A percentile compares a stretch with the other conserved stretches of the same genome.
phyloP scores from a whole-genome alignment of 2,888 invertebrate genomes.

The Ectobius pallidus region DNA sequence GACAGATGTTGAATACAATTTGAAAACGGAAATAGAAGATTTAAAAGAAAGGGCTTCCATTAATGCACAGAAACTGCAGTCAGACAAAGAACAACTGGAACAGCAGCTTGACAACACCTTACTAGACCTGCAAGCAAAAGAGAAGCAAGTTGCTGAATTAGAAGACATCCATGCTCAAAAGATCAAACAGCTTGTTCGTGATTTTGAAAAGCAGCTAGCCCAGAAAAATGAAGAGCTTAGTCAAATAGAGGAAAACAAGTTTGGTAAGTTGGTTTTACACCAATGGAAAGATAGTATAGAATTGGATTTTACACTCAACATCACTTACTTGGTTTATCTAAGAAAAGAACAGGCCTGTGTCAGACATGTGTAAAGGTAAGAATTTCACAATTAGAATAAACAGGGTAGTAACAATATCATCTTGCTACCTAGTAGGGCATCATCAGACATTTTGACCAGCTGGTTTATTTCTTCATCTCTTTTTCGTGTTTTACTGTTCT shows the following conservation, averaged over 20 bases:
- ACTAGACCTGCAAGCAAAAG: neutral
- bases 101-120: slow-evolving; percentile 17
- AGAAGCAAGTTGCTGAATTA: slow-evolving; percentile 30
- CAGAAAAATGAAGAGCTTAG: slow-evolving; percentile 40
- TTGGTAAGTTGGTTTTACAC: slow-evolving; percentile 21
- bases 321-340: too few species aligned
- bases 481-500: too few species aligned
- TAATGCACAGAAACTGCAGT: neutral
- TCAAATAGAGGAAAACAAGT: slow-evolving; percentile 26
- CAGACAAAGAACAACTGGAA: slow-evolving; percentile 32
- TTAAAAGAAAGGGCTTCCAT: neutral
- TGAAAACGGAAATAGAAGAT: neutral
- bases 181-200: slow-evolving; percentile 34
- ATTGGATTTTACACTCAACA: too few species aligned
- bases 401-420: too few species aligned
- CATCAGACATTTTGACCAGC: too few species aligned
- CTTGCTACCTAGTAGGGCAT: too few species aligned
- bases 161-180: slow-evolving; percentile 30
- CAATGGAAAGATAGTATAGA: too few species aligned
- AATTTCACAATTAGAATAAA: too few species aligned
- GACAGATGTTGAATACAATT: neutral
- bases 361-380: too few species aligned
- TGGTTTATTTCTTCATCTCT: too few species aligned
- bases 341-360: too few species aligned
- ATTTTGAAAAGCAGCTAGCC: slow-evolving; percentile 40